Evolutionary conservation across 2,888 invertebrate genomes (phyloP), one percentile per base, ranked within the genome.

Genomic region (Bruchidius siliquastri): DNA sequence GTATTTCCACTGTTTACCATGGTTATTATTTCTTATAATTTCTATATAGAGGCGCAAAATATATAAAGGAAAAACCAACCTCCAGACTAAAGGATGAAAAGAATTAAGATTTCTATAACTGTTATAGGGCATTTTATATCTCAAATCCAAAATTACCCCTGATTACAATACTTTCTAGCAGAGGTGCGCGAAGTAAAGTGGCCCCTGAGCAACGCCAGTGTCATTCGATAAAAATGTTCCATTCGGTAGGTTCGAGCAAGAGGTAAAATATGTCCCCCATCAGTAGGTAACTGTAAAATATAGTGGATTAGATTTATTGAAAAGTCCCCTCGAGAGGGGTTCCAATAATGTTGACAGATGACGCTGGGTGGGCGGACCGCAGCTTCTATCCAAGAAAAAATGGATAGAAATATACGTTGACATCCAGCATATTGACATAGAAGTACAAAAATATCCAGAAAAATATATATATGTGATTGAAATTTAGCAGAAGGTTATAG

Each of bases 341-440:
- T 76, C 78, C 77, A 79, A 80, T 81, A 81, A 81, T 81, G 81
- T 80, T 81, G 81, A 81, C 81, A 81, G 79, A 81, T 80, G 81
- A 79, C 80, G 79, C 70, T 72, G 70, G 69, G 68, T 22, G 72
- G 72, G 74, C 72, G 70, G 71, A 74, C 72, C 72, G 70, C 21
- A 49, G 49, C 49, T 49, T 49, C 49, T 49, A 49, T 13, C 49
- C 1, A 8, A 49, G 49, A 49, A 49, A 49, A 49, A 49, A 49
- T 49, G 49, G 49, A 49, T 49, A 49, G 13, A 49, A 49, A 13
- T 49, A 18, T 49, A 49, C 49, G 49, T 49, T 49, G 49, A 49
- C 49, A 49, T 49, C 10, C 49, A 49, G 8, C 49, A 18, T 8
- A 49, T 49, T 49, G 49, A 1, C 49, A 49, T 18, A 49, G 49